Conservation (phyloP, 2,888 invertebrate species). For the Herminia tarsipennalis region DNA sequence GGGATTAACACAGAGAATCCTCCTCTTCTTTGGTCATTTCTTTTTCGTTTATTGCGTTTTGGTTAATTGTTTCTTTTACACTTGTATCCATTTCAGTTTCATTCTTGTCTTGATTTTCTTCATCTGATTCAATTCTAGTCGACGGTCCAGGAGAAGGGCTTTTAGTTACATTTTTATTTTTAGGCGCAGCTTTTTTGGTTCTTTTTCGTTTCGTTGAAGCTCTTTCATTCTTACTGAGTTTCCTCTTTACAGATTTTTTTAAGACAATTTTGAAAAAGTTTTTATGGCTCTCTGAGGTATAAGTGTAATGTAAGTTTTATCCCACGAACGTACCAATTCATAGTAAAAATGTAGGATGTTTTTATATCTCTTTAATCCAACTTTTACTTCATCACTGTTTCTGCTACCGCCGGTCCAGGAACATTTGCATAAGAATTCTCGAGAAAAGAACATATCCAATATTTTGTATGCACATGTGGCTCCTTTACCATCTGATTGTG, state of each 20-base stretch:
- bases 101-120: no score
- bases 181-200: slow-evolving; percentile 10
- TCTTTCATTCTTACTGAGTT: slow-evolving; percentile 15
- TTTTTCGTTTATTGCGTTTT: no score
- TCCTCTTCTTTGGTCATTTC: no score
- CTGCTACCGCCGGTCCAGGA: slow-evolving; percentile 22
- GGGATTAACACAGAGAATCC: no score
- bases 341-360: slow-evolving; percentile 17
- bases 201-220: slow-evolving; percentile 15
- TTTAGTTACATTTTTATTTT: no score
- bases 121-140: no score
- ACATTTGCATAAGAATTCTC: slow-evolving; percentile 20
- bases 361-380: slow-evolving; percentile 17
- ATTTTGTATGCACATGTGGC: slow-evolving; percentile 19
- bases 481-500: slow-evolving; percentile 15
- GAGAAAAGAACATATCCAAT: slow-evolving; percentile 15
- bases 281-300: slow-evolving; percentile 3
- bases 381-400: slow-evolving; percentile 13
- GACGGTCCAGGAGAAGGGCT: no score
- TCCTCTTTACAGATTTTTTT: slow-evolving; percentile 2
- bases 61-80: no score
- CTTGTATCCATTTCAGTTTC: no score
- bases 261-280: background rate
- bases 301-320: slow-evolving; percentile 14
- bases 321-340: slow-evolving; percentile 17